Percentiles rank a stretch among this genome's conserved stretches.
These are phyloP conservation scores for Xestia xanthographa DNA, from an alignment of 2,888 invertebrate genomes.

Conservation along the genomic window DNA sequence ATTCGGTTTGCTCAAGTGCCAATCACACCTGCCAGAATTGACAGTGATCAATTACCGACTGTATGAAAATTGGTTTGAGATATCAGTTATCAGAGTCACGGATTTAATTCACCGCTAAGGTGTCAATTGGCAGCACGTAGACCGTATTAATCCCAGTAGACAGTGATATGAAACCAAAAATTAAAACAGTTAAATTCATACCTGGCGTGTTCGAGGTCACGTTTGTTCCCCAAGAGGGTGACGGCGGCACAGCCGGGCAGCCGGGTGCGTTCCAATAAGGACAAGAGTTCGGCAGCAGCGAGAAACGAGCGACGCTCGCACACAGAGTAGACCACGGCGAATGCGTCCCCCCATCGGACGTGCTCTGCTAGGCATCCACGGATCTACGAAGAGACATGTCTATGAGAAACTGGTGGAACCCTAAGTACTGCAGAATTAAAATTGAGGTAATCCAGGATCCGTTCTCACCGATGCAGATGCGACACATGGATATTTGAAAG, in stretches of 20 bases:
- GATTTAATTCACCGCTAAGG: background rate
- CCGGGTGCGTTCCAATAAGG: slow-evolving; percentile 93
- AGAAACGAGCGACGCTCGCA: slow-evolving; percentile 88
- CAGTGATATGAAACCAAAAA: background rate
- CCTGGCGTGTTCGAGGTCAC: slow-evolving; percentile 95
- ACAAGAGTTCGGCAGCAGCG: slow-evolving; percentile 93
- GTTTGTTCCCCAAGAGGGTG: slow-evolving; percentile 94
- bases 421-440: background rate
- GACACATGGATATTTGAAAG: background rate
- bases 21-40: background rate
- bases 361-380: slow-evolving; percentile 94
- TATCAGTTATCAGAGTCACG: slow-evolving; percentile 1
- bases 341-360: slow-evolving; percentile 95
- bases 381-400: slow-evolving; percentile 85
- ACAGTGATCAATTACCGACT: slow-evolving; percentile 18
- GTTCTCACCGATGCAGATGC: background rate
- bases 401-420: background rate
- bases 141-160: background rate
- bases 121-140: background rate
- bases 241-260: slow-evolving; percentile 94
- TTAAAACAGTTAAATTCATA: slow-evolving; percentile 74
- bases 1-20: background rate
- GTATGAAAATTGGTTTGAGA: background rate
- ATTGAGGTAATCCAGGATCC: background rate
- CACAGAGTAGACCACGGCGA: slow-evolving; percentile 95